Evolutionary conservation across 2,888 invertebrate species (phyloP).

Genomic region (Rhodophaea formosa): DNA sequence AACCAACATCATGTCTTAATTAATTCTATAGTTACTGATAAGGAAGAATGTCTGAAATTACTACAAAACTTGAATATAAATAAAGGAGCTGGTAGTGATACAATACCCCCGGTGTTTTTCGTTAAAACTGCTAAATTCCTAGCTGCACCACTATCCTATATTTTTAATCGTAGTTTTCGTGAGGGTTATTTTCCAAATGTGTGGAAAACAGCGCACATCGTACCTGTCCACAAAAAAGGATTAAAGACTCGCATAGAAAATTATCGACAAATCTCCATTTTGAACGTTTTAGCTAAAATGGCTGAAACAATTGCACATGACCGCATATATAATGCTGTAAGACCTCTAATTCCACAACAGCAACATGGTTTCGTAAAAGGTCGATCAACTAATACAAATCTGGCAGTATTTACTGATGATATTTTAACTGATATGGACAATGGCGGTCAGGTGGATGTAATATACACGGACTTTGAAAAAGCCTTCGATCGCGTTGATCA

Average conservation of each 20-base stretch:
- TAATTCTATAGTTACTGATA: too few relatives aligned
- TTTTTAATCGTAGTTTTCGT: not conserved
- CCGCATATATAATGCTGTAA: not conserved
- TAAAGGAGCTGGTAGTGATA: too few relatives aligned
- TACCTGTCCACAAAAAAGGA: not conserved
- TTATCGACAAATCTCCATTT: too few relatives aligned
- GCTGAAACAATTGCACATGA: too few relatives aligned
- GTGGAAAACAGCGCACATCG: not conserved
- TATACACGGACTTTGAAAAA: not conserved
- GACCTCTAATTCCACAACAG: not conserved
- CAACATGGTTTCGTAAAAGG: conserved; percentile 2
- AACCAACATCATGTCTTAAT: too few relatives aligned
- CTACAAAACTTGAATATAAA: too few relatives aligned
- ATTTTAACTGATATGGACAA: too few relatives aligned
- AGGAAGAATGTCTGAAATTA: too few relatives aligned
- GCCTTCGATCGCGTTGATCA: not conserved
- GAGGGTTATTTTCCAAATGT: not conserved
- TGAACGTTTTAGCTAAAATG: too few relatives aligned
- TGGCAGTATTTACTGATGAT: too few relatives aligned
- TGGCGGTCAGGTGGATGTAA: not conserved
- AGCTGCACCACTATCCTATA: not conserved
- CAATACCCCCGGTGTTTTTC: not conserved
- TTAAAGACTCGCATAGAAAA: too few relatives aligned
- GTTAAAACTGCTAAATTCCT: not conserved
- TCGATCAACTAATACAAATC: too few relatives aligned